These are phyloP conservation scores for Tetragnatha versicolor DNA, from an alignment of 1,140 invertebrate species.

Conservation along the genomic window DNA sequence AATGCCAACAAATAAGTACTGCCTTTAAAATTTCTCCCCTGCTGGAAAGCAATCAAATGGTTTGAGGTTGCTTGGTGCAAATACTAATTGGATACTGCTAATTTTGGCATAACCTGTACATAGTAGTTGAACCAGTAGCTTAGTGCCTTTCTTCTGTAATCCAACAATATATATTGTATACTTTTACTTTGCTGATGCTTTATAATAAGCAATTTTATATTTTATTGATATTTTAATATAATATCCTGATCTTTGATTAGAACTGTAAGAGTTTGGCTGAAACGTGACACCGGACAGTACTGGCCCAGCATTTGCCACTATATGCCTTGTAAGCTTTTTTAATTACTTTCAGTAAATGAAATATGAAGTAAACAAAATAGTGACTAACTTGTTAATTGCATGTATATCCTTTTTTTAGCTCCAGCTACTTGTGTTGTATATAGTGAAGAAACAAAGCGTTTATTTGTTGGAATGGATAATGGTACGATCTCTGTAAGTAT, in stretches of 20 bases:
- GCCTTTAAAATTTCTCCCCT: too few species aligned
- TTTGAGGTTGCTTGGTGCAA: too few species aligned
- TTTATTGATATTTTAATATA: too few species aligned
- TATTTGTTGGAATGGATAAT: conserved; percentile 96
- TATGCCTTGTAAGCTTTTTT: conserved; percentile 73
- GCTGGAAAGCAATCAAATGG: too few species aligned
- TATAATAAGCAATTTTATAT: too few species aligned
- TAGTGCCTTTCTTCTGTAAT: too few species aligned
- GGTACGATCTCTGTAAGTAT: conserved; percentile 81
- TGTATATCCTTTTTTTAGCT: conserved; percentile 58
- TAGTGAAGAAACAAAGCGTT: conserved; percentile 79
- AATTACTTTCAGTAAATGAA: background rate
- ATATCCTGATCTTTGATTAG: conserved; percentile 70
- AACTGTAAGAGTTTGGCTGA: conserved; percentile 95
- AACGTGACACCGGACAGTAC: conserved; percentile 97
- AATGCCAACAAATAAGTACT: too few species aligned
- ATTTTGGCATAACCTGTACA: too few species aligned
- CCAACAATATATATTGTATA: too few species aligned
- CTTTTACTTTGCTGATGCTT: too few species aligned
- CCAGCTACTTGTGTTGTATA: conserved; percentile 82
- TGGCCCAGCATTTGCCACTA: conserved; percentile 98
- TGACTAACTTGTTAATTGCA: background rate
- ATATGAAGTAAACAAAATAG: background rate
- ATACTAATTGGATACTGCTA: too few species aligned
- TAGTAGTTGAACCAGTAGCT: too few species aligned